Base-by-base conservation (phyloP, 2,888 invertebrate species). In the Dyspetes luteomarginatus region DNA sequence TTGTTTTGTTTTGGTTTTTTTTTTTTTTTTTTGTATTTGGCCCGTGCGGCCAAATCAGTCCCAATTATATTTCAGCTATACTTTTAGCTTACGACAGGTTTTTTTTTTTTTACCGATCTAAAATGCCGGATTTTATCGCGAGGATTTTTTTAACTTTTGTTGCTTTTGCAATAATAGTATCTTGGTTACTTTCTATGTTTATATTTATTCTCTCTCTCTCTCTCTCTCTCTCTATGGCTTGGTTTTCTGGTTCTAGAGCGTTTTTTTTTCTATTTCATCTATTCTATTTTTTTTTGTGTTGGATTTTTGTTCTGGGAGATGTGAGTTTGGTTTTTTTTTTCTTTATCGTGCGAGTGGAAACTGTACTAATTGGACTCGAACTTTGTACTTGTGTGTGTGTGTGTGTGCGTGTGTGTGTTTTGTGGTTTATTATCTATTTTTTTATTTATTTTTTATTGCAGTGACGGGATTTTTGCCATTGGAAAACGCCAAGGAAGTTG, bases 31-130 rank as follows among this genome's bases (percentile, higher is more conserved):
- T 64, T 4, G 48, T 15, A 17, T 48, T 17, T 5, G 15, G 45
- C 17, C 17, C 48, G 7, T 17, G 17, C 48, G 5, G 15, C 48
- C 48, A 17, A 5, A 17, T 48, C 48, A 17, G 17, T 17, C 48
- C 45, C 48, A 15, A 17, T 62, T 48, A 9, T 65, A 7, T 15
- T 45, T 28, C 26, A 80, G 75, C 15, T 69, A 17, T 73, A 28
- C 55, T 48, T 26, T 36, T 30, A 45, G 55, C 60, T 68, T 67
- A 26, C 78, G 77, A 82, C 82, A 72, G 74, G 78, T 83, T 67
- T 64, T 75, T 79, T 72, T 81, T 84, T 56, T 58, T 82, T 79
- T 75, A 71, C 60, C 75, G 48, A 17, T 4, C 48, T 17, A 15
- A 15, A 17, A 48, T 17, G n/a, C 17, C 36, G 36, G 9, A 15